Evolutionary conservation across 1,140 invertebrate genomes (phyloP).

Genomic region (Melipona quadrifasciata): DNA sequence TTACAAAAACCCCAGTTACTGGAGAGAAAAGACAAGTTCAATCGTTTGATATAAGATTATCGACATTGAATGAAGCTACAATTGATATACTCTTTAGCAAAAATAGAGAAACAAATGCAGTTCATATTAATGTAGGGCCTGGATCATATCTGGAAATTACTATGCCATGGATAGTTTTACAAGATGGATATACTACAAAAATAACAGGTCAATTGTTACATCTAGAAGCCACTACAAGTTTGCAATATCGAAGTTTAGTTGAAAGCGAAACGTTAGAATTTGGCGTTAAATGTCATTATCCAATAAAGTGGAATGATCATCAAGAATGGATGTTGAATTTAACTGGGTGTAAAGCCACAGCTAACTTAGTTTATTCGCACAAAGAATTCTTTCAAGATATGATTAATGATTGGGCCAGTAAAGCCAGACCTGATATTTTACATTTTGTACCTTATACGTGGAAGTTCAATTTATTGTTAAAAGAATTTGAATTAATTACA

Average conservation of each 20-base stretch:
- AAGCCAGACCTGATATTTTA: conserved; percentile 93
- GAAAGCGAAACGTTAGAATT: conserved; percentile 98
- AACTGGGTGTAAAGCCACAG: conserved; percentile 96
- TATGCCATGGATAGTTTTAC: conserved; percentile 95
- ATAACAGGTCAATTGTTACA: conserved; percentile 96
- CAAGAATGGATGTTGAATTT: conserved; percentile 95
- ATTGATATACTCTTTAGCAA: conserved; percentile 98
- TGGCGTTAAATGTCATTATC: conserved; percentile 93
- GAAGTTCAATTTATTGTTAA: conserved; percentile 94
- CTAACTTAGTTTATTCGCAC: conserved; percentile 95
- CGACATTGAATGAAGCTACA: conserved; percentile 94
- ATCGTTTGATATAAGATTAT: conserved; percentile 95
- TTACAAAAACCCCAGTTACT: conserved; percentile 89
- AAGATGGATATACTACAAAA: conserved; percentile 93
- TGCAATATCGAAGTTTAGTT: conserved; percentile 94
- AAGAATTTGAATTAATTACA: conserved; percentile 97
- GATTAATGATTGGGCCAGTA: conserved; percentile 97
- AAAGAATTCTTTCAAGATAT: conserved; percentile 98
- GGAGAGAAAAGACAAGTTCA: conserved; percentile 94
- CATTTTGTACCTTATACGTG: conserved; percentile 99
- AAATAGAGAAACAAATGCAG: conserved; percentile 97
- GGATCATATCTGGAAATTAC: conserved; percentile 97
- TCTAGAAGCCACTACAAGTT: conserved; percentile 96
- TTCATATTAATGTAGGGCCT: conserved; percentile 95
- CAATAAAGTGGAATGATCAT: conserved; percentile 96